Evolutionary conservation across 2,888 invertebrate species (phyloP), one percentile per base, ranked within the genome.

Genomic region (Zhuqinia jingwanae): DNA sequence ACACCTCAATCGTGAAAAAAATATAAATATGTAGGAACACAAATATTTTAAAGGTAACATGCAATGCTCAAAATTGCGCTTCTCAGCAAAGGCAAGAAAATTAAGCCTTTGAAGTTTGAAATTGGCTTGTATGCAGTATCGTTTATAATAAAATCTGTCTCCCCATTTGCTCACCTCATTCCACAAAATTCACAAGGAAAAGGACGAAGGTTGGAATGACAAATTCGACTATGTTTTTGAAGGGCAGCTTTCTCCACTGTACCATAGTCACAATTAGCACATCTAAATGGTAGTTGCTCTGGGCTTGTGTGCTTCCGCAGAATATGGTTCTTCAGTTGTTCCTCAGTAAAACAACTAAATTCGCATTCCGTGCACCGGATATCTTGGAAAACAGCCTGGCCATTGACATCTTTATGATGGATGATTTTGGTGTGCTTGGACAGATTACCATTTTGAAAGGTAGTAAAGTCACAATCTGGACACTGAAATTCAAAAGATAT

Each of bases 231-330:
- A 79, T 92, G 92, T 63, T 91, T 92, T 8, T 89, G 88, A 10
- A 92, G 86, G 0, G 91, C 91, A 6, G 91, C 90, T 83, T 91
- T 91, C 63, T 91, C 91, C n/a, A 91, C 90, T 2, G 91, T 89
- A 0, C 91, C 79, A 78, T 92, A 92, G 2, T 88, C 70, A 77
- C 92, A 92, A 8, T 89, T 85, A 8, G 83, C 63, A 84, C 92
- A 92, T 83, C 91, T 87, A 65, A 82, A 89, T n/a, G 76, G 78
- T n/a, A 87, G 83, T 0, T 86, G 60, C 10, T 60, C 50, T 77
- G 86, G 85, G 13, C 56, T 84, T 10, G 90, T 90, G 65, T 91
- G 91, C 73, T 90, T 90, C 36, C 91, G 75, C 17, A 90, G 65
- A 13, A 86, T 63, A 78, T 92, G 92, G 47, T 90, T 87, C 77